Conservation (phyloP, 35 echinoderm and acorn worm species). For the Ophiothrix spiculata region DNA sequence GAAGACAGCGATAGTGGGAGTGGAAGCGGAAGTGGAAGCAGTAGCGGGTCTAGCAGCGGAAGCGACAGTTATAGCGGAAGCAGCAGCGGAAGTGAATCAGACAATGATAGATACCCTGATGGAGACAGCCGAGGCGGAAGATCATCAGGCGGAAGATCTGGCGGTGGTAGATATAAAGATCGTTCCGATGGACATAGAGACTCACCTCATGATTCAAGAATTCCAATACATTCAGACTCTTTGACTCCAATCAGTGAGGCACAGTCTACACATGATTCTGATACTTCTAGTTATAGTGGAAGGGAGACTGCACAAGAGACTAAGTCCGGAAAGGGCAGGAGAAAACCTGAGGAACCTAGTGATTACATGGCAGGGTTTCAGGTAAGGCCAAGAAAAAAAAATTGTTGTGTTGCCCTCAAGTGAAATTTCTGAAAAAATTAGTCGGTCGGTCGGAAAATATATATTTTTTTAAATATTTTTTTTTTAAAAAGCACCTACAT, state of each 20-base stretch:
- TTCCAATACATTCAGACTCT: not conserved
- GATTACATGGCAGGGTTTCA: conserved; percentile 35
- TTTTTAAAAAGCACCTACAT: too few relatives aligned
- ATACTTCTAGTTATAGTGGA: not conserved
- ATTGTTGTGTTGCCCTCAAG: too few relatives aligned
- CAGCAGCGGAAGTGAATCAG: conserved; percentile 11
- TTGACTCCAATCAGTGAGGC: not conserved
- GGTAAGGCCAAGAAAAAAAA: not conserved
- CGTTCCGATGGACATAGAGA: conserved; percentile 11
- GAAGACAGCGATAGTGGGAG: conserved; percentile 41
- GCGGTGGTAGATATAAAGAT: conserved; percentile 12
- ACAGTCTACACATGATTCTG: too few relatives aligned
- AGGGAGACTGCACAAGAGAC: not conserved
- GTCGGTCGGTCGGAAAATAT: too few relatives aligned
- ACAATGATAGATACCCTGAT: conserved; percentile 25
- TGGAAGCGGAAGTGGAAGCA: conserved; percentile 23
- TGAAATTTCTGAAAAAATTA: too few relatives aligned
- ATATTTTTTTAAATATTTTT: too few relatives aligned
- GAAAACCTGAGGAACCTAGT: not conserved
- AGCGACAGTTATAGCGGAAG: conserved; percentile 45
- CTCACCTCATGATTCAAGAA: not conserved
- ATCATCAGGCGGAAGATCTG: too few relatives aligned
- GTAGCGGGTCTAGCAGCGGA: conserved; percentile 35
- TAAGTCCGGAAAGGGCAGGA: not conserved
- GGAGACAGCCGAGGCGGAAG: conserved; percentile 30